Percentiles rank a stretch among this genome's conserved stretches.
These are phyloP conservation scores for Melitaea athalia DNA, from an alignment of 2,888 invertebrate species.

Conservation along the genomic window DNA sequence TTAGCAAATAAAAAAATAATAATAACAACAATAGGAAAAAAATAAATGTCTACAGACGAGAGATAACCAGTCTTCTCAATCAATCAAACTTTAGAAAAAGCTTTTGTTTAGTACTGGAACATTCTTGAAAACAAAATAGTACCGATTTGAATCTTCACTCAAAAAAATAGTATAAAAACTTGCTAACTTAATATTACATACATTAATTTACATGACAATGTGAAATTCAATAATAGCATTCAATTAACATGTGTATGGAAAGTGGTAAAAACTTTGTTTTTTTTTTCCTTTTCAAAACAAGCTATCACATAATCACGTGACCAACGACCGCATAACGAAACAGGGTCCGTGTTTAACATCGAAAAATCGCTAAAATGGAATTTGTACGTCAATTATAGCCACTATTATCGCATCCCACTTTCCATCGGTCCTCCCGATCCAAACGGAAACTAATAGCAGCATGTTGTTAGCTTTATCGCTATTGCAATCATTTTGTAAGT, in stretches of 20 bases:
- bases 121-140: too few relatives aligned
- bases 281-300: neutral
- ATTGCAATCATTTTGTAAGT: conserved; percentile 37
- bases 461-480: conserved; percentile 35
- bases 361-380: conserved; percentile 61
- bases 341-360: conserved; percentile 44
- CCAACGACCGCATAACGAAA: conserved; percentile 40
- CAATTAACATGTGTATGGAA: neutral
- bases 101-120: too few relatives aligned
- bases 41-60: too few relatives aligned
- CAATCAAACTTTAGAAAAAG: too few relatives aligned
- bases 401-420: conserved; percentile 61
- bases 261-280: neutral
- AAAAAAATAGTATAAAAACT: too few relatives aligned
- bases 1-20: too few relatives aligned
- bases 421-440: conserved; percentile 46
- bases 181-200: neutral
- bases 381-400: conserved; percentile 60
- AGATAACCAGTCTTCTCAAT: too few relatives aligned
- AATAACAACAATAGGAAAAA: too few relatives aligned
- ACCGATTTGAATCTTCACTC: too few relatives aligned
- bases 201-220: neutral
- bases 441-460: conserved; percentile 33
- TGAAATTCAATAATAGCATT: neutral
- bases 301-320: neutral